phyloP scores from a whole-genome alignment of 2,888 invertebrate species.

The Eubasilissa splendida region DNA sequence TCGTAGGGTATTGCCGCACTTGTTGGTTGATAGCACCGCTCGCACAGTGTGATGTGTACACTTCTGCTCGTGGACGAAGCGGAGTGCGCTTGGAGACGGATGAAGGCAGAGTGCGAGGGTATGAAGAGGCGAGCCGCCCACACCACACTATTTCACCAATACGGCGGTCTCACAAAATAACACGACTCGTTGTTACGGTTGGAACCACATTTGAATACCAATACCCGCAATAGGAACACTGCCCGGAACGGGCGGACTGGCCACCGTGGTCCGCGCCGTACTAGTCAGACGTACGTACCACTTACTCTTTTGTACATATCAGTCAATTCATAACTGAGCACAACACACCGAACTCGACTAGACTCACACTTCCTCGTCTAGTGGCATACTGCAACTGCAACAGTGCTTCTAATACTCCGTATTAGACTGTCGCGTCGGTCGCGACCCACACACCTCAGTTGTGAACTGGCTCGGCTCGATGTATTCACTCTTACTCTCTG shows the following conservation, averaged over 20 bases:
- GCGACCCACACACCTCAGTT: constrained; percentile 59
- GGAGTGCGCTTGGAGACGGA: constrained; percentile 42
- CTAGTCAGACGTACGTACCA: constrained; percentile 53
- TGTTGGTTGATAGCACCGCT: constrained; percentile 56
- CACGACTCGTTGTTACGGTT: constrained; percentile 47
- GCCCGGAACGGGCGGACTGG: constrained; percentile 30
- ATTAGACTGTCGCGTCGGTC: constrained; percentile 25
- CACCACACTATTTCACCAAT: constrained; percentile 43
- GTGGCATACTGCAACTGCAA: constrained; percentile 17
- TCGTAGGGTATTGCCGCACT: constrained; percentile 65
- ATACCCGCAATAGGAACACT: constrained; percentile 66
- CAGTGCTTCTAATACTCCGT: constrained; percentile 5
- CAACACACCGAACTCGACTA: constrained; percentile 49
- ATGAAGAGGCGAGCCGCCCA: constrained; percentile 62
- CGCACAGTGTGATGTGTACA: constrained; percentile 53
- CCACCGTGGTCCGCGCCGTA: constrained; percentile 70
- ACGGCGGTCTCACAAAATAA: constrained; percentile 50
- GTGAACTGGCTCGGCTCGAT: constrained; percentile 56
- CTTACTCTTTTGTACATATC: constrained; percentile 57
- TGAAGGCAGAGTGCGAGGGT: constrained; percentile 40
- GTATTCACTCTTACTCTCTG: constrained; percentile 56
- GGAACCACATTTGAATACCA: constrained; percentile 82
- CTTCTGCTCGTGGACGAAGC: too few species aligned
- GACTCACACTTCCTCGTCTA: constrained; percentile 46
- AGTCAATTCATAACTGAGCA: constrained; percentile 58